Percentiles rank a stretch among this genome's conserved stretches.
phyloP scores from a whole-genome alignment of 2,797 vertebrate species.

The Cirrhinus molitorella region DNA sequence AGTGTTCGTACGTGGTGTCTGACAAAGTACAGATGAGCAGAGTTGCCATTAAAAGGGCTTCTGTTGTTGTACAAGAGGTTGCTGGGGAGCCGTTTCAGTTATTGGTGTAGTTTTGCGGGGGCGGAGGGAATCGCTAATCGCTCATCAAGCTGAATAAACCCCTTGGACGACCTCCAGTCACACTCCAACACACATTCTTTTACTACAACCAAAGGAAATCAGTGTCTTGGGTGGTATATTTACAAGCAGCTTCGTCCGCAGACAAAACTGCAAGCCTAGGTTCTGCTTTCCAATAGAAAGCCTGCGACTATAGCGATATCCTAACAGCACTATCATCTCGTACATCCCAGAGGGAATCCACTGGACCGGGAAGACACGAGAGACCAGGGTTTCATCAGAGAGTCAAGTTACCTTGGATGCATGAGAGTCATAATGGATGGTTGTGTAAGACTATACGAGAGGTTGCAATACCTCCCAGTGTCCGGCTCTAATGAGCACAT shows the following conservation, averaged over 20 bases:
- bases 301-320: not conserved
- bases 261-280: not conserved
- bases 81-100: slow-evolving; percentile 49
- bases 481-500: slow-evolving; percentile 38
- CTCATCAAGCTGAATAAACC: slow-evolving; percentile 17
- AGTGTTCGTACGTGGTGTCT: not conserved
- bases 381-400: slow-evolving; percentile 41
- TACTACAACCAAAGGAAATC: not conserved
- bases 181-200: not conserved
- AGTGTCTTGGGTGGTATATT: slow-evolving; percentile 19
- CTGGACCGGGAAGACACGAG: slow-evolving; percentile 27
- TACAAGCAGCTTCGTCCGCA: not conserved
- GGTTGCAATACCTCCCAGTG: slow-evolving; percentile 16
- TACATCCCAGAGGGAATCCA: not conserved
- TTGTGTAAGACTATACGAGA: slow-evolving; percentile 52
- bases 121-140: not conserved
- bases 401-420: slow-evolving; percentile 51
- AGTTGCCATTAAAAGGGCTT: slow-evolving; percentile 61
- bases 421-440: slow-evolving; percentile 13
- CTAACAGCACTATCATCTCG: slow-evolving; percentile 27
- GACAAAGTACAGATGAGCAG: slow-evolving; percentile 56
- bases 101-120: slow-evolving; percentile 12
- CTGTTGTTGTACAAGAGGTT: slow-evolving; percentile 64
- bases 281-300: not conserved
- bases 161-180: slow-evolving; percentile 22